phyloP scores from a whole-genome alignment of 2,888 invertebrate genomes.

The Gibbula magus region DNA sequence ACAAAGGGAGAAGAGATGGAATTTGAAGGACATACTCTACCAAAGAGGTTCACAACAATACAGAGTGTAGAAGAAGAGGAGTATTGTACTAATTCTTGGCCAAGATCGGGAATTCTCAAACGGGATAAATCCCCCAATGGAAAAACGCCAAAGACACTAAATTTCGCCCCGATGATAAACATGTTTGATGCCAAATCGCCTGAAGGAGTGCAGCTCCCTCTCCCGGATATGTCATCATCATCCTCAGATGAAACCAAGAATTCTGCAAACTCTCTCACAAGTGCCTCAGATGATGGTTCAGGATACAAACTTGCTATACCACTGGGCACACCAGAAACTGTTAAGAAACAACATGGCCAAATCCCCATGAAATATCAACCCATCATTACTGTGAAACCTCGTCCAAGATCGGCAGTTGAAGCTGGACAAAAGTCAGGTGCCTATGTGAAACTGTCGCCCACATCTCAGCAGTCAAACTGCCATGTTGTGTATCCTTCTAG shows the following conservation, averaged over 20 bases:
- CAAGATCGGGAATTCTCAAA: constrained; percentile 63
- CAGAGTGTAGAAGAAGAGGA: constrained; percentile 35
- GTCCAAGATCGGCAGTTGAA: constrained; percentile 32
- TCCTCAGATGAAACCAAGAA: constrained; percentile 49
- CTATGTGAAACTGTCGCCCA: constrained; percentile 36
- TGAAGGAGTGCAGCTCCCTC: constrained; percentile 53
- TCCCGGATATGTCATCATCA: constrained; percentile 54
- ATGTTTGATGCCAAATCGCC: constrained; percentile 57
- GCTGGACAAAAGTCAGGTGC: constrained; percentile 30
- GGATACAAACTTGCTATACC: constrained; percentile 53
- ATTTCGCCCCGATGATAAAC: constrained; percentile 67
- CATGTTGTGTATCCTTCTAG: constrained; percentile 21
- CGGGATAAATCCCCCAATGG: constrained; percentile 53
- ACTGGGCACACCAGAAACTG: constrained; percentile 19
- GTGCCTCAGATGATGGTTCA: constrained; percentile 8
- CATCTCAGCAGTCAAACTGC: constrained; percentile 2
- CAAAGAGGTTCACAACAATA: constrained; percentile 30
- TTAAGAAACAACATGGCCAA: neutral
- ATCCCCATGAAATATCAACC: constrained; percentile 55
- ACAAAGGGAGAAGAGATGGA: constrained; percentile 16
- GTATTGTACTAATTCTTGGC: constrained; percentile 59
- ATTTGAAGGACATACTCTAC: constrained; percentile 41
- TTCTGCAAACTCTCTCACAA: neutral
- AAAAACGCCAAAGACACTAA: constrained; percentile 59
- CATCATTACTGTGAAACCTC: constrained; percentile 56